phyloP scores from a whole-genome alignment of 2,113 vertebrate species.

The Genyomyrus donnyi region DNA sequence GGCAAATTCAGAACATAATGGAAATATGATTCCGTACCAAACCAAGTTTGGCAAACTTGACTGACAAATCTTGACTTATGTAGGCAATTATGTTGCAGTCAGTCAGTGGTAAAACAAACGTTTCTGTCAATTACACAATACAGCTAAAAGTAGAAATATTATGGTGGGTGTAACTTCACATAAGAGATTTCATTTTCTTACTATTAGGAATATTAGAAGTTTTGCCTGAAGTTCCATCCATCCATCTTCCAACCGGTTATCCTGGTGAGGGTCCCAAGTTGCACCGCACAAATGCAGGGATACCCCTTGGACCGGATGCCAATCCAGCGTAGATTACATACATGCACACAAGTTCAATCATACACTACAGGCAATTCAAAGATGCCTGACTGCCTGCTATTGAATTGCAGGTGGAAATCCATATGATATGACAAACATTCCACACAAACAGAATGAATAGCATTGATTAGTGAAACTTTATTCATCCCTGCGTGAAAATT shows the following conservation, averaged over 20 bases:
- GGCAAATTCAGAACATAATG: neutral
- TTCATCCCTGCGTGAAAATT: too few relatives aligned
- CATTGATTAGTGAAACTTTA: neutral
- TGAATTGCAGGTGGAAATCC: neutral
- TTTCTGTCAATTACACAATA: neutral
- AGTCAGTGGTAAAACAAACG: neutral
- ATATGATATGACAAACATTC: neutral
- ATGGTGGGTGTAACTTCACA: neutral
- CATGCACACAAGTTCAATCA: neutral
- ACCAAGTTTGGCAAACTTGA: neutral
- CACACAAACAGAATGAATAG: neutral
- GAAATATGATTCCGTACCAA: neutral
- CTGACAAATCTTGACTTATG: neutral
- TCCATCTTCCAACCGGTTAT: neutral
- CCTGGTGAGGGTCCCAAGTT: neutral
- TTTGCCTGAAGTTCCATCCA: neutral
- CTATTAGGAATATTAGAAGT: neutral
- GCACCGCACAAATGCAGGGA: neutral
- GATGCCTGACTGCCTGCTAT: neutral
- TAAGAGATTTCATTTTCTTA: neutral
- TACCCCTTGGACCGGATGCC: neutral
- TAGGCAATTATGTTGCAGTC: neutral
- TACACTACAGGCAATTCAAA: neutral
- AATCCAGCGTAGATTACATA: neutral
- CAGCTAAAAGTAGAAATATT: neutral